Conservation (phyloP, 1,140 invertebrate genomes). For the Melitaea cinxia region DNA sequence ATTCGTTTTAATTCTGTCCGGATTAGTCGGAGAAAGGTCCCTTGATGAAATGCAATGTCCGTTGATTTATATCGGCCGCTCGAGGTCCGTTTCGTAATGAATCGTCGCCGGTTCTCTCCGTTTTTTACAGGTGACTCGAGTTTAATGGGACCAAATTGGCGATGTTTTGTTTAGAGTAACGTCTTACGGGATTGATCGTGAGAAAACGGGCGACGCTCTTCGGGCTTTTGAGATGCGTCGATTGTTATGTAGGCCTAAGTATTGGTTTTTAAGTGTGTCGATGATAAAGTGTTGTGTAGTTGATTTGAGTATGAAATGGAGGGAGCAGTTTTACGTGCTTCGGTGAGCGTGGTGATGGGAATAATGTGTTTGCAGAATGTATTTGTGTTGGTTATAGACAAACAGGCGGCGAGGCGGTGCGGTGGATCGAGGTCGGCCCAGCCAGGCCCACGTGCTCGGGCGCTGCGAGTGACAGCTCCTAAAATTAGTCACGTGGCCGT, state of each 20-base stretch:
- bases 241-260: not conserved
- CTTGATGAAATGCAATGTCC: conserved; percentile 69
- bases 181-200: conserved; percentile 32
- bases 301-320: no score
- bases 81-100: conserved; percentile 62
- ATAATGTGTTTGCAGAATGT: not conserved
- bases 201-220: conserved; percentile 14
- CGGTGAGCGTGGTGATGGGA: not conserved
- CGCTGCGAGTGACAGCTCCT: conserved; percentile 68
- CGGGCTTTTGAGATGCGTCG: not conserved
- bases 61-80: conserved; percentile 72
- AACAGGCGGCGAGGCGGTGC: not conserved
- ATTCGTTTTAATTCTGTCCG: conserved; percentile 76
- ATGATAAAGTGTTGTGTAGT: no score
- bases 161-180: conserved; percentile 36
- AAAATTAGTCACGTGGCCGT: conserved; percentile 75
- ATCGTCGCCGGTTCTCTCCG: conserved; percentile 56
- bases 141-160: conserved; percentile 39
- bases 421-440: not conserved
- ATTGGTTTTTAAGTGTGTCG: no score
- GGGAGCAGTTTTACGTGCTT: no score
- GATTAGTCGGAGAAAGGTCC: conserved; percentile 72
- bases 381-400: not conserved
- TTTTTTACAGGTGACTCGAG: conserved; percentile 52
- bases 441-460: conserved; percentile 53